These are phyloP conservation scores for Pogonomyrmex barbatus DNA, from an alignment of 1,140 invertebrate genomes.

Conservation along the genomic window DNA sequence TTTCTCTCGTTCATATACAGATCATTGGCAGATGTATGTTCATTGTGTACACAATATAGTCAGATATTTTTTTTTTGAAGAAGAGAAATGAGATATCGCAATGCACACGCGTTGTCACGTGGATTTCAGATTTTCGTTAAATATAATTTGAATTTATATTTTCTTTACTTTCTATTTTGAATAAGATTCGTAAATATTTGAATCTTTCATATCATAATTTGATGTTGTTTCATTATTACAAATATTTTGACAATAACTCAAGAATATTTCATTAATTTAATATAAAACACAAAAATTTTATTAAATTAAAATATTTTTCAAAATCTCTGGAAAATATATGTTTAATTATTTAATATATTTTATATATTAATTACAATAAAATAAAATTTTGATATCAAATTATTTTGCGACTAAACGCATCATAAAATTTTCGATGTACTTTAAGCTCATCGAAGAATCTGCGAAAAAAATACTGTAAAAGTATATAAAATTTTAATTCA, in stretches of 20 bases:
- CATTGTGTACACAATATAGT: slow-evolving; percentile 42
- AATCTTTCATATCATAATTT: not conserved
- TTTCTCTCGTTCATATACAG: slow-evolving; percentile 9
- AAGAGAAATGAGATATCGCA: slow-evolving; percentile 60
- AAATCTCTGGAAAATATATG: not conserved
- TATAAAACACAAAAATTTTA: not conserved
- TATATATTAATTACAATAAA: not conserved
- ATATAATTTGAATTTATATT: not conserved
- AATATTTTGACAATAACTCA: not conserved
- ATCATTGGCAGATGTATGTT: slow-evolving; percentile 42
- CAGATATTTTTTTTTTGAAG: slow-evolving; percentile 45
- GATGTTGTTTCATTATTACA: not conserved
- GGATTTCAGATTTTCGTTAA: not conserved
- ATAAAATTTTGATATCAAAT: not conserved
- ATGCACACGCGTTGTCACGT: slow-evolving; percentile 44
- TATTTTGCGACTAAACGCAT: not conserved
- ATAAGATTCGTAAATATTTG: not conserved
- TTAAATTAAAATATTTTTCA: not conserved
- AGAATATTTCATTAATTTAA: not conserved
- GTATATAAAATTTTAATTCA: too few relatives aligned
- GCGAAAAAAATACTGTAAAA: not conserved
- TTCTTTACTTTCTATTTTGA: not conserved
- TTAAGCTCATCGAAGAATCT: slow-evolving; percentile 1
- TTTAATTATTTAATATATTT: not conserved
- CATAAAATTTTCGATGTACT: not conserved